Conservation (phyloP, 2,888 invertebrate genomes). For the Pachliopta kotzebuea region DNA sequence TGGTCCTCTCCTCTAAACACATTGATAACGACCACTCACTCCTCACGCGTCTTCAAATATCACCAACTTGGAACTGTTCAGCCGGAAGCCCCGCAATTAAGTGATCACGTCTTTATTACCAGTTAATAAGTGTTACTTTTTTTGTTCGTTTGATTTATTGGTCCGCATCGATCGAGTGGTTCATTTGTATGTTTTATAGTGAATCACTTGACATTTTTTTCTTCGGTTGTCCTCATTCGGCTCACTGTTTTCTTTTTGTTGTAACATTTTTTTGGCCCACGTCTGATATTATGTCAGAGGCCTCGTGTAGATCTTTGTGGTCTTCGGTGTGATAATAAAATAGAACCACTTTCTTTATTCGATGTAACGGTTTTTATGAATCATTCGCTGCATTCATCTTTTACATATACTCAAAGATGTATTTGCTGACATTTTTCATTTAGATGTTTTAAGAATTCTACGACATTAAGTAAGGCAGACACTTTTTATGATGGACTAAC, state of each 20-base stretch:
- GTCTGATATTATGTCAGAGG: conserved; percentile 71
- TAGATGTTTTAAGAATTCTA: too few relatives aligned
- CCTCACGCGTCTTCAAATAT: conserved; percentile 51
- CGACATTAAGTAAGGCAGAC: too few relatives aligned
- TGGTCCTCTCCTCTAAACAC: conserved; percentile 44
- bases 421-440: background rate
- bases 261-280: conserved; percentile 47
- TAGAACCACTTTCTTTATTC: conserved; percentile 59
- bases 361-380: conserved; percentile 46
- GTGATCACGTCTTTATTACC: conserved; percentile 39
- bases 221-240: conserved; percentile 36
- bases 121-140: conserved; percentile 36
- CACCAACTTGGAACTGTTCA: conserved; percentile 33
- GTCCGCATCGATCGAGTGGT: conserved; percentile 34
- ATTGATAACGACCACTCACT: conserved; percentile 48
- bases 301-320: conserved; percentile 47
- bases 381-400: conserved; percentile 6
- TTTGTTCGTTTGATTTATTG: conserved; percentile 26
- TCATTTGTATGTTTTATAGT: conserved; percentile 53
- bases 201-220: conserved; percentile 60
- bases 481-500: too few relatives aligned
- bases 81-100: conserved; percentile 20
- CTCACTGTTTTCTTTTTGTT: conserved; percentile 52
- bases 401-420: background rate
- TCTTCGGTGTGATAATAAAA: conserved; percentile 50